Evolutionary conservation across 92 coral and sea anemone genomes (phyloP).

Genomic region (Virgularia gustaviana): DNA sequence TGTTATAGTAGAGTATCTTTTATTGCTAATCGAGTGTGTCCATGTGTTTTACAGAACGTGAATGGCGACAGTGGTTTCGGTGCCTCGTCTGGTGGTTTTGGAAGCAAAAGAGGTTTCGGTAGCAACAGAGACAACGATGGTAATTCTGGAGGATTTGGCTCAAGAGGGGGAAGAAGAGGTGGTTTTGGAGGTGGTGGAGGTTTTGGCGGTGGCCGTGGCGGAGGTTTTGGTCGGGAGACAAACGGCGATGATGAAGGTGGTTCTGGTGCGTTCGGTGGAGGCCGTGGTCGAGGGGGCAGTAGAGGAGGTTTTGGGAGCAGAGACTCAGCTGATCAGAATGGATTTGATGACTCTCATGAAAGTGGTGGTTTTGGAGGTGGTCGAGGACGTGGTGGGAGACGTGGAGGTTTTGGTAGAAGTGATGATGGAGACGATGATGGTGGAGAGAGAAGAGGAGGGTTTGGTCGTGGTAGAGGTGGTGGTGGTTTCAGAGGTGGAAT

Average conservation of each 20-base stretch:
- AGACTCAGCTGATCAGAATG: not conserved
- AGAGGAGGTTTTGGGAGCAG: not conserved
- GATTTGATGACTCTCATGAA: not conserved
- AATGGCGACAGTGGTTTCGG: not conserved
- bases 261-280: slow-evolving; percentile 4
- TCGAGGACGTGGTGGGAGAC: not conserved
- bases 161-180: no score
- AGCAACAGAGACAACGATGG: no score
- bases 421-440: slow-evolving; percentile 6
- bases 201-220: no score
- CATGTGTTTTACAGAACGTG: no score
- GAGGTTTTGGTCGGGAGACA: not conserved
- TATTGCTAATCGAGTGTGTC: no score
- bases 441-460: slow-evolving; percentile 11
- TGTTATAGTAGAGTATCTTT: not conserved
- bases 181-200: no score
- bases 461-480: slow-evolving; percentile 20
- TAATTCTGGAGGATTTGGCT: no score
- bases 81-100: not conserved
- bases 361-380: slow-evolving; percentile 24
- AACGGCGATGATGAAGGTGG: not conserved
- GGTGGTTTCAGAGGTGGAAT: slow-evolving; percentile 33
- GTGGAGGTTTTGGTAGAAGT: slow-evolving; percentile 12
- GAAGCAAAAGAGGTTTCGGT: no score
- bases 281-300: not conserved